A percentile compares a stretch with the other conserved stretches of the same genome.
These are phyloP conservation scores for Coelopa pilipes DNA, from an alignment of 2,888 invertebrate species.

Conservation along the genomic window DNA sequence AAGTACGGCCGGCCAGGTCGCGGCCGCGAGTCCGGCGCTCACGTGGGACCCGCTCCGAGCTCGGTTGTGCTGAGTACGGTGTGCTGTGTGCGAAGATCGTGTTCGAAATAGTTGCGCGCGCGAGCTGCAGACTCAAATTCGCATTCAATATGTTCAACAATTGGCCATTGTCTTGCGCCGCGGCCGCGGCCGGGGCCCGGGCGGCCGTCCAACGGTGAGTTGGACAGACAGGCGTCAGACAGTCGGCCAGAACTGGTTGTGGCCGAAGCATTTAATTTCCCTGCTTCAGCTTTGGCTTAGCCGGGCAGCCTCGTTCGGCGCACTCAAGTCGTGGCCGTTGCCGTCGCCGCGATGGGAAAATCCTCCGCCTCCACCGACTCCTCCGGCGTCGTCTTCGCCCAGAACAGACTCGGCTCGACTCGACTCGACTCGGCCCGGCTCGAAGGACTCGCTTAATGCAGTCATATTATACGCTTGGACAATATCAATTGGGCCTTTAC, in stretches of 20 bases:
- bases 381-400: not conserved
- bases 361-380: slow-evolving; percentile 1
- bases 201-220: not conserved
- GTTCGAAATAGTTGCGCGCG: slow-evolving; percentile 36
- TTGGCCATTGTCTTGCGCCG: slow-evolving; percentile 37
- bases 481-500: slow-evolving; percentile 49
- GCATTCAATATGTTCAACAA: slow-evolving; percentile 40
- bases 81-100: slow-evolving; percentile 23
- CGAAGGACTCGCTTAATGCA: slow-evolving; percentile 35
- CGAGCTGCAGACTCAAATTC: slow-evolving; percentile 39
- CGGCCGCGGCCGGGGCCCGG: slow-evolving; percentile 16
- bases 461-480: slow-evolving; percentile 48
- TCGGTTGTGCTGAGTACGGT: not conserved
- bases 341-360: slow-evolving; percentile 19
- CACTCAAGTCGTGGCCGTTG: no score
- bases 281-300: slow-evolving; percentile 5
- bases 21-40: not conserved
- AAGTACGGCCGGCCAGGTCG: slow-evolving; percentile 13
- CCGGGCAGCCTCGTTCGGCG: no score
- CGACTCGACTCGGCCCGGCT: no score
- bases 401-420: no score
- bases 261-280: slow-evolving; percentile 26
- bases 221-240: slow-evolving; percentile 11
- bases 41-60: not conserved
- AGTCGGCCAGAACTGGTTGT: slow-evolving; percentile 27